These are phyloP conservation scores for Chloroceryle inda DNA, from an alignment of 2,797 vertebrate genomes.

Conservation along the genomic window DNA sequence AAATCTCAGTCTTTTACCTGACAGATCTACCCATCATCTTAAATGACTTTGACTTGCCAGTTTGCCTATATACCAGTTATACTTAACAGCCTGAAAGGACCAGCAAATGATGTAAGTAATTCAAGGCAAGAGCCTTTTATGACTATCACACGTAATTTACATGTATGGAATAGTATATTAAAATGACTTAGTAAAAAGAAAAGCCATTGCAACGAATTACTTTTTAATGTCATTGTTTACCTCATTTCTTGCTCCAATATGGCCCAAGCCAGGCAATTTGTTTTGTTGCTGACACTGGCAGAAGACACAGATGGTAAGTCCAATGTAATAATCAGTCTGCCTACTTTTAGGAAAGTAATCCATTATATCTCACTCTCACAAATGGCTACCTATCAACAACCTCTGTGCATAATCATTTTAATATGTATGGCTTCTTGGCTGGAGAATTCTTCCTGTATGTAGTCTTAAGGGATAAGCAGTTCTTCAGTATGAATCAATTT, in stretches of 20 bases:
- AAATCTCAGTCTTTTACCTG: not conserved
- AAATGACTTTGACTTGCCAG: not conserved
- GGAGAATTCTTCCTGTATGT: not conserved
- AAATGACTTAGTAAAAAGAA: conserved; percentile 37
- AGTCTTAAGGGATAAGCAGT: not conserved
- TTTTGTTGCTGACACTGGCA: conserved; percentile 36
- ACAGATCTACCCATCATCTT: not conserved
- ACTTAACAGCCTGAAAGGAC: not conserved
- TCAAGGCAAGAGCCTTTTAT: conserved; percentile 1
- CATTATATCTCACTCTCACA: conserved; percentile 23
- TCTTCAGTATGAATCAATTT: not conserved
- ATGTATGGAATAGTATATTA: not conserved
- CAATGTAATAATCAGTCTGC: conserved; percentile 37
- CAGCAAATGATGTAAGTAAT: conserved; percentile 1
- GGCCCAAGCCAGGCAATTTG: conserved; percentile 20
- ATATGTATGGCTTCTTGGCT: not conserved
- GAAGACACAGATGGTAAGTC: conserved; percentile 2
- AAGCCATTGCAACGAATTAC: conserved; percentile 16
- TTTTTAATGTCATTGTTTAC: conserved; percentile 49
- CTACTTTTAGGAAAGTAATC: conserved; percentile 9
- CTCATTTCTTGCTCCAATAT: conserved; percentile 24
- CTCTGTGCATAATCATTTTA: not conserved
- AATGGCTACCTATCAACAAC: not conserved
- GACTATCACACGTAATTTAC: conserved; percentile 6
- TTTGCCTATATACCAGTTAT: not conserved